Percentiles rank a stretch among this genome's conserved stretches.
Evolutionary conservation across 1,140 invertebrate species (phyloP).

Genomic region (Eurosta solidaginis): DNA sequence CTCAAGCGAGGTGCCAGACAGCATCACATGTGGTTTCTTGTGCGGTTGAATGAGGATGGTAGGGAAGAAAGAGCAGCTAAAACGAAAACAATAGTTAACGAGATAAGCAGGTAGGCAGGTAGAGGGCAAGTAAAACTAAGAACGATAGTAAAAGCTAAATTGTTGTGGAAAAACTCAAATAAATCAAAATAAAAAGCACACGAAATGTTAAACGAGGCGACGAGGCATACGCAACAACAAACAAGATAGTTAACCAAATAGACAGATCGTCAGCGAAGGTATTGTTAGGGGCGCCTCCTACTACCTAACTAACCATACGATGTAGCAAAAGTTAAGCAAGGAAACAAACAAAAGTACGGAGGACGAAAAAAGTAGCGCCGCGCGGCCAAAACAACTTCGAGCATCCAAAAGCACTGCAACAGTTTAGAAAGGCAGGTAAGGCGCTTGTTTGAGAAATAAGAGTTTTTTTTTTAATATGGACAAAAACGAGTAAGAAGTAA

Average conservation of each 20-base stretch:
- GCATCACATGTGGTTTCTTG: slow-evolving; percentile 14
- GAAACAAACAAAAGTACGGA: background rate
- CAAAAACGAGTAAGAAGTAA: too few species aligned
- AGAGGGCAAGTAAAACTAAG: background rate
- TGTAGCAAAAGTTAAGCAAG: background rate
- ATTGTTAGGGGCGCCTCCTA: background rate
- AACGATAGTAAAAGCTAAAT: too few species aligned
- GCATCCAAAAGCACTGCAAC: too few species aligned
- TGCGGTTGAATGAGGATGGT: background rate
- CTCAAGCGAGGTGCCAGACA: slow-evolving; percentile 19
- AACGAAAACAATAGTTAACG: background rate
- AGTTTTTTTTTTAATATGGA: too few species aligned
- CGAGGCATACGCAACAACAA: background rate
- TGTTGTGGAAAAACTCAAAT: too few species aligned
- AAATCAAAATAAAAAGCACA: background rate
- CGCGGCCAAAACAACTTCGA: too few species aligned
- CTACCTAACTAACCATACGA: background rate
- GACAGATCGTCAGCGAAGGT: background rate
- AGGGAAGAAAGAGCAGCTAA: background rate
- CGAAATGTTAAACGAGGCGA: background rate
- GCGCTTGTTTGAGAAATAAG: too few species aligned
- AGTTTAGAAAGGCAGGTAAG: too few species aligned
- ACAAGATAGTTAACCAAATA: background rate
- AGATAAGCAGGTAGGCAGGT: background rate
- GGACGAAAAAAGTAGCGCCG: background rate